A percentile compares a stretch with the other conserved stretches of the same genome.
These are phyloP conservation scores for Talpa occidentalis DNA, from an alignment of 2,113 vertebrate genomes.

Conservation along the genomic window DNA sequence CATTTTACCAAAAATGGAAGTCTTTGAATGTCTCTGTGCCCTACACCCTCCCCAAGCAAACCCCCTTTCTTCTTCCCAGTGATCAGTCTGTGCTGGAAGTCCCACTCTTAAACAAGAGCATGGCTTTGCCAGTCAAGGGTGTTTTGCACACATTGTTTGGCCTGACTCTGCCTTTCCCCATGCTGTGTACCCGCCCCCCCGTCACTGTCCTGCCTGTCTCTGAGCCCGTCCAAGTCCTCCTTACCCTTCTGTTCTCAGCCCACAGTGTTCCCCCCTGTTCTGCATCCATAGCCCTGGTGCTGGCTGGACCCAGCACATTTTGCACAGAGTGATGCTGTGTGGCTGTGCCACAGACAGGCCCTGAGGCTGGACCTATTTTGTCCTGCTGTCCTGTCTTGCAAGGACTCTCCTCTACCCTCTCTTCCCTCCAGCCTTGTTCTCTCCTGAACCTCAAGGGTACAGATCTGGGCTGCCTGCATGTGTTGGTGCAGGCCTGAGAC, in stretches of 20 bases:
- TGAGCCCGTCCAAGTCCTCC: neutral
- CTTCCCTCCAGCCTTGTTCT: neutral
- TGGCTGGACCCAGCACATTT: neutral
- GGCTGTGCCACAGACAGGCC: neutral
- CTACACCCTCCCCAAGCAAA: neutral
- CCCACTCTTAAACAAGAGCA: neutral
- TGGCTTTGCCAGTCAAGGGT: neutral
- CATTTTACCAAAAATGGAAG: neutral
- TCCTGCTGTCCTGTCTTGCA: neutral
- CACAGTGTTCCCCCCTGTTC: neutral
- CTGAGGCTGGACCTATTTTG: neutral
- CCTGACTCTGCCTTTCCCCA: neutral
- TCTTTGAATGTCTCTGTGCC: neutral
- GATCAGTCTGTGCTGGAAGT: neutral
- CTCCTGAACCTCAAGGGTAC: neutral
- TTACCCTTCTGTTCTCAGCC: neutral
- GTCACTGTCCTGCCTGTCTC: neutral
- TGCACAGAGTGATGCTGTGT: neutral
- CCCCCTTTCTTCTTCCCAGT: neutral
- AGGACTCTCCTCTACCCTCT: neutral
- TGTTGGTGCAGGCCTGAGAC: constrained; percentile 46
- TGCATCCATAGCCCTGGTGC: neutral
- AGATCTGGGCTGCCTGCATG: neutral
- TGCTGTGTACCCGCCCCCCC: too few relatives aligned
- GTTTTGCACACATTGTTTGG: neutral